phyloP scores from a whole-genome alignment of 2,113 vertebrate genomes.

The Terrapene triunguis region DNA sequence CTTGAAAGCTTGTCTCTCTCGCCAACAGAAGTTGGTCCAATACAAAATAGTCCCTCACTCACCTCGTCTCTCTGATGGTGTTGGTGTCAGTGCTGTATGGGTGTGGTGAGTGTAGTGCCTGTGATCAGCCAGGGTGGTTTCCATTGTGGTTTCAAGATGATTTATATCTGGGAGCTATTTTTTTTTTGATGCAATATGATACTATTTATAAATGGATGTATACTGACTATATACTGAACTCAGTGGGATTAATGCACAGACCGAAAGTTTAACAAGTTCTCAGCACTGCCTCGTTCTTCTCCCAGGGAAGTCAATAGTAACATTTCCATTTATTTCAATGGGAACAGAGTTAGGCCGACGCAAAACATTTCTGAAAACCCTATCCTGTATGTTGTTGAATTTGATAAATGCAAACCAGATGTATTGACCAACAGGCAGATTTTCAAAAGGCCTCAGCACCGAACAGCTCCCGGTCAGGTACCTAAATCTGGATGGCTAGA shows the following conservation, averaged over 20 bases:
- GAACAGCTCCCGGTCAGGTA: neutral
- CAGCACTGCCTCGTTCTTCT: neutral
- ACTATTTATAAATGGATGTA: conserved; percentile 52
- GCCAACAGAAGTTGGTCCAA: neutral
- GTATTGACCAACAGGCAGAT: neutral
- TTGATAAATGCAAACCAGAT: neutral
- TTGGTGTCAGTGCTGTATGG: neutral
- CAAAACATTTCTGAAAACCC: neutral
- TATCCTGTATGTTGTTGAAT: neutral
- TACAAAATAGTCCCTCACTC: neutral
- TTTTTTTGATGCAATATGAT: neutral
- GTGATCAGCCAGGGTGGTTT: neutral
- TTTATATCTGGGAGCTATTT: neutral
- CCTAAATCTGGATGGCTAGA: accelerated
- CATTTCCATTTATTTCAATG: neutral
- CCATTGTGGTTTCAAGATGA: neutral
- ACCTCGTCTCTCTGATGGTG: neutral
- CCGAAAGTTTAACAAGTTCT: neutral
- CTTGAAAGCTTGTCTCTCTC: neutral
- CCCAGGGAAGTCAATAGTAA: neutral
- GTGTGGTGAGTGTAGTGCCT: neutral
- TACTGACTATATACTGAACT: conserved; percentile 28
- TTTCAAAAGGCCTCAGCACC: neutral
- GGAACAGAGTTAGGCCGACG: neutral
- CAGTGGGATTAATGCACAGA: conserved; percentile 1